Evolutionary conservation across 2,113 vertebrate genomes (phyloP), one percentile per base, ranked within the genome.

Genomic region (Bufo bufo): DNA sequence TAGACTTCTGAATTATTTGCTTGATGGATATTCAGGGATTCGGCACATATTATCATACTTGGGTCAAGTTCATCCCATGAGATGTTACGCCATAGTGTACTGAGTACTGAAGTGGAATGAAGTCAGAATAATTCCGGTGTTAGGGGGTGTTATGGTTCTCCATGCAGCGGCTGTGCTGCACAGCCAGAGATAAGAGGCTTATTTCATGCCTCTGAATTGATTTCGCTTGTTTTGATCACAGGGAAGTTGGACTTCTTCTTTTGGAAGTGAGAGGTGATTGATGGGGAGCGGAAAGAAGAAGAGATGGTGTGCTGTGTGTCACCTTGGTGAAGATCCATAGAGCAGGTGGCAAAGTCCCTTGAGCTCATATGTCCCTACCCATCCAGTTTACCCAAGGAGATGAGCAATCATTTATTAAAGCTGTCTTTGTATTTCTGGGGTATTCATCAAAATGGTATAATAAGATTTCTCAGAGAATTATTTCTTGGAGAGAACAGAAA

Each of bases 131-230:
- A 69, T 82, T 72, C 52, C 49, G 45, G 47, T 65, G 56, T 61
- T 77, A 33, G 80, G 23, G 56, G 47, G 71, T 33, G 71, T 84
- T 61, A 20, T 77, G 56, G 72, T 12, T 66, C 16, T 45, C 16
- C 56, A 82, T 56, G 20, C 81, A 63, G 54, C n/a, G 54, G 59
- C 87, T 84, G 69, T 82, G 58, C 87, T 88, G 87, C 81, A 88
- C 71, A 84, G 58, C 80, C 17, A 88, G 81, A 84, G 87, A 88
- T 88, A 88, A 88, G 86, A 82, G 56, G 87, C 72, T 88, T 88
- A 84, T 88, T 88, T 88, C 82, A 63, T 84, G 87, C 58, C 61
- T 77, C 59, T 65, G 33, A 88, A 88, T 88, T 88, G 87, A 88
- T 88, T 88, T 23, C 69, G 72, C 66, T 45, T 23, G 59, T 88